phyloP scores from a whole-genome alignment of 1,140 invertebrate species.

The Drosophila grimshawi region DNA sequence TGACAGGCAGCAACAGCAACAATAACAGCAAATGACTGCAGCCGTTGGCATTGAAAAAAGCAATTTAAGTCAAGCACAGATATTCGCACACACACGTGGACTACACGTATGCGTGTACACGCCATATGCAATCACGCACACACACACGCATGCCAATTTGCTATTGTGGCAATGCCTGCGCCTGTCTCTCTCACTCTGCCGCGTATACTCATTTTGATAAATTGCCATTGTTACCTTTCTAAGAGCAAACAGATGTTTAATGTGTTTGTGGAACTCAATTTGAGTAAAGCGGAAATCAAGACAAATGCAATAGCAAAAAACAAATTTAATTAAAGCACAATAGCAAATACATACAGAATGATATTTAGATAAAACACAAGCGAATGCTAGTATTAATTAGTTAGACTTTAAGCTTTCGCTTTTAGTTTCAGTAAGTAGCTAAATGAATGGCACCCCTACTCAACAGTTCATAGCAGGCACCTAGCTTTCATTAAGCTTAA shows the following conservation, averaged over 20 bases:
- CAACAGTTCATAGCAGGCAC: too few species aligned
- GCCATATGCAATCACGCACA: constrained; percentile 51
- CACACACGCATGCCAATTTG: constrained; percentile 65
- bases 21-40: constrained; percentile 52
- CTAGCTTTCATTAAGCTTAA: too few species aligned
- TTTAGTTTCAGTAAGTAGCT: too few species aligned
- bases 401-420: too few species aligned
- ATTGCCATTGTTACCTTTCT: constrained; percentile 75
- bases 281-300: constrained; percentile 68
- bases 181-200: constrained; percentile 9
- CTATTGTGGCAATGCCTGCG: constrained; percentile 31
- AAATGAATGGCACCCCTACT: neutral
- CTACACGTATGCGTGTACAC: constrained; percentile 29
- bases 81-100: constrained; percentile 11
- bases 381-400: too few species aligned
- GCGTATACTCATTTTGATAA: constrained; percentile 68
- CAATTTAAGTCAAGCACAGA: constrained; percentile 76
- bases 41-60: constrained; percentile 78
- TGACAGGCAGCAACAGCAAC: constrained; percentile 59
- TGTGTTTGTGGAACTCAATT: constrained; percentile 56
- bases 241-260: constrained; percentile 31
- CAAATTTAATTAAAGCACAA: neutral
- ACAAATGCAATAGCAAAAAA: constrained; percentile 48
- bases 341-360: too few species aligned
- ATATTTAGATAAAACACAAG: too few species aligned